A percentile compares a stretch with the other conserved stretches of the same genome.
These are phyloP conservation scores for Salvelinus alpinus DNA, from an alignment of 2,113 vertebrate species.

Conservation along the genomic window DNA sequence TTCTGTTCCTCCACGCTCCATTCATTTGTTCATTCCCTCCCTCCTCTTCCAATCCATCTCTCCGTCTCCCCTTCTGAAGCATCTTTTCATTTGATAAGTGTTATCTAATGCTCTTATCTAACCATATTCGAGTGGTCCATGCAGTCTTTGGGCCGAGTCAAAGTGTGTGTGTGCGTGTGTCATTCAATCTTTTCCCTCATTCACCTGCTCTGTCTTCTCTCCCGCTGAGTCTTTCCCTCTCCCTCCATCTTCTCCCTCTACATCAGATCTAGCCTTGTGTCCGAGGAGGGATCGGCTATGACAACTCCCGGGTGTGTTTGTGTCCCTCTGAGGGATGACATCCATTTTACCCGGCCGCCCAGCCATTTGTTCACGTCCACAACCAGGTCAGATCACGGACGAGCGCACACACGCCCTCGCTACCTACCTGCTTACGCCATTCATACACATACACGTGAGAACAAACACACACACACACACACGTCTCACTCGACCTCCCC, in stretches of 20 bases:
- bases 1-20: too few species aligned
- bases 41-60: neutral
- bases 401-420: neutral
- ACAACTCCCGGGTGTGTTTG: slow-evolving; percentile 32
- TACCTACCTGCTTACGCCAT: neutral
- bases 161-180: too few species aligned
- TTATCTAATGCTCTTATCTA: too few species aligned
- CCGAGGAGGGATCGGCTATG: slow-evolving; percentile 1
- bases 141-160: too few species aligned
- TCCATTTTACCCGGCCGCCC: slow-evolving; percentile 45
- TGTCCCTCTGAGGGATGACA: slow-evolving; percentile 53
- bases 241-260: neutral
- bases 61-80: neutral
- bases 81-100: too few species aligned
- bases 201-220: neutral
- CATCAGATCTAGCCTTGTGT: neutral
- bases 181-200: neutral
- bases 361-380: slow-evolving; percentile 49
- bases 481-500: neutral
- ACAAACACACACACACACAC: neutral
- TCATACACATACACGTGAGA: neutral
- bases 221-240: neutral
- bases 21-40: neutral
- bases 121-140: too few species aligned
- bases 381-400: neutral